Percentiles rank a stretch among this genome's conserved stretches.
Conservation (phyloP, 2,113 vertebrate genomes). For the Ovis aries region ARS-UI_Ramb_v3.0 NC_056079.1:13823001-13823500, state of each 20-base stretch:
- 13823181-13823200: neutral
- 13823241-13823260: neutral
- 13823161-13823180: neutral
- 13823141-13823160: neutral
- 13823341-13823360: neutral
- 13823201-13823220: neutral
- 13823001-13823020: neutral
- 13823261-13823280: neutral
- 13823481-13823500: neutral
- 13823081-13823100: neutral
- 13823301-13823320: neutral
- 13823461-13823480: neutral
- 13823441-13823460: neutral
- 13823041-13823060: neutral
- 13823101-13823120: neutral
- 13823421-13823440: neutral
- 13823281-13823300: neutral
- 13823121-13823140: neutral
- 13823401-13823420: neutral
- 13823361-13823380: fast-evolving
- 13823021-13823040: neutral
- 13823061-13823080: neutral
- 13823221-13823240: neutral
- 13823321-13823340: neutral
- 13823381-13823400: neutral